Conservation (phyloP, 2,888 invertebrate genomes). For the Agriopis aurantiaria region DNA sequence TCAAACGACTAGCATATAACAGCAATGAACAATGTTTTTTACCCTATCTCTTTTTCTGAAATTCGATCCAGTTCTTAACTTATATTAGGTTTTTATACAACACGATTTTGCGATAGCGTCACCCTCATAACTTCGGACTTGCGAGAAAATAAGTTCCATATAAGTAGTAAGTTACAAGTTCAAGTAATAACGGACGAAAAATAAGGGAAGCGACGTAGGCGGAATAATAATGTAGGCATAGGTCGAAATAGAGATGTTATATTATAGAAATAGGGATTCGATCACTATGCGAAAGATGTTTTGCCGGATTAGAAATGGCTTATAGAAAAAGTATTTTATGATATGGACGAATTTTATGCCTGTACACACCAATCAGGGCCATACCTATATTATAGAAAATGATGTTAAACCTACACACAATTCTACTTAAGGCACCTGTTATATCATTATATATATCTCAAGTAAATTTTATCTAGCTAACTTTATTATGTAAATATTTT, state of each 20-base stretch:
- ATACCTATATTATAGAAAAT: too few species aligned
- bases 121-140: slow-evolving; percentile 23
- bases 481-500: too few species aligned
- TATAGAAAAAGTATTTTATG: too few species aligned
- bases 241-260: slow-evolving; percentile 24
- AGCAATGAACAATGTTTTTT: background rate
- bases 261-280: background rate
- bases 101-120: slow-evolving; percentile 14
- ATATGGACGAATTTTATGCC: too few species aligned
- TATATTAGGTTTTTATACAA: slow-evolving; percentile 13
- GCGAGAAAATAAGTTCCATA: slow-evolving; percentile 14
- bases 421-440: too few species aligned
- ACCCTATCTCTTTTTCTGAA: background rate
- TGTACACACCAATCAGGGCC: too few species aligned
- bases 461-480: too few species aligned
- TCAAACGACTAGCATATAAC: background rate
- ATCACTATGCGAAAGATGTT: background rate
- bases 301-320: background rate
- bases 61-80: slow-evolving; percentile 3
- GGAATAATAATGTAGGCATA: slow-evolving; percentile 45
- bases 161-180: slow-evolving; percentile 4
- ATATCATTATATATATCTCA: too few species aligned
- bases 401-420: too few species aligned
- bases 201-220: slow-evolving; percentile 39
- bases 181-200: slow-evolving; percentile 32